These are phyloP conservation scores for Varroa destructor DNA, from an alignment of 1,140 invertebrate genomes.

Conservation along the genomic window DNA sequence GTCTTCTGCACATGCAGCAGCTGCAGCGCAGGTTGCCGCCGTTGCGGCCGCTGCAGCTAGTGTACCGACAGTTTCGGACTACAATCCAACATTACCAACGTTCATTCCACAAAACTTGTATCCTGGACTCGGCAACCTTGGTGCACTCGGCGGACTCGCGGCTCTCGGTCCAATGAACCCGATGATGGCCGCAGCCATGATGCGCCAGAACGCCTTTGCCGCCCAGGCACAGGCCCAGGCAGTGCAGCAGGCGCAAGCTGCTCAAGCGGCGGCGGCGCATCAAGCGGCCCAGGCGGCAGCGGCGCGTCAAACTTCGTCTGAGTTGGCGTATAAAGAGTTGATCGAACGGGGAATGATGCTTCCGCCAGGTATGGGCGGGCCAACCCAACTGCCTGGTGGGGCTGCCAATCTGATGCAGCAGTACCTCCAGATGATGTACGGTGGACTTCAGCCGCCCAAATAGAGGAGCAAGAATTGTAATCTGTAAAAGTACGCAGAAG, in stretches of 20 bases:
- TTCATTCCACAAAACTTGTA: constrained; percentile 22
- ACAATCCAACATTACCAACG: constrained; percentile 15
- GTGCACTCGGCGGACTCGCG: neutral
- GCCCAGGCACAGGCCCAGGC: constrained; percentile 1
- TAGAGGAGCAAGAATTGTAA: too few relatives aligned
- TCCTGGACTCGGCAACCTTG: neutral
- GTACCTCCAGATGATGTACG: constrained; percentile 27
- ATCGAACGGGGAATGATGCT: constrained; percentile 24
- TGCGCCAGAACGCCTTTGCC: constrained; percentile 11
- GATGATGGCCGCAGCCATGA: constrained; percentile 21
- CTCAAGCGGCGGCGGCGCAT: neutral
- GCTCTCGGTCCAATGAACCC: constrained; percentile 5
- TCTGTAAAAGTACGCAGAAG: too few relatives aligned
- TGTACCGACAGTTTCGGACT: constrained; percentile 10
- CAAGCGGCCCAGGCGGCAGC: neutral
- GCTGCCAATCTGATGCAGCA: constrained; percentile 21
- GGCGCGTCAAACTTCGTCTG: constrained; percentile 1
- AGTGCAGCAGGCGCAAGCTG: neutral
- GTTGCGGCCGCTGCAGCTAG: too few relatives aligned
- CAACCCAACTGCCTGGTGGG: neutral
- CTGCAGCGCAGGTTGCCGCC: too few relatives aligned
- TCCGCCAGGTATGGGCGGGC: constrained; percentile 18
- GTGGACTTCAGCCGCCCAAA: neutral
- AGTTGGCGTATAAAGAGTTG: neutral
- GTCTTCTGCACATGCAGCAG: neutral